phyloP scores from a whole-genome alignment of 1,140 invertebrate species.

The Vanessa atalanta region DNA sequence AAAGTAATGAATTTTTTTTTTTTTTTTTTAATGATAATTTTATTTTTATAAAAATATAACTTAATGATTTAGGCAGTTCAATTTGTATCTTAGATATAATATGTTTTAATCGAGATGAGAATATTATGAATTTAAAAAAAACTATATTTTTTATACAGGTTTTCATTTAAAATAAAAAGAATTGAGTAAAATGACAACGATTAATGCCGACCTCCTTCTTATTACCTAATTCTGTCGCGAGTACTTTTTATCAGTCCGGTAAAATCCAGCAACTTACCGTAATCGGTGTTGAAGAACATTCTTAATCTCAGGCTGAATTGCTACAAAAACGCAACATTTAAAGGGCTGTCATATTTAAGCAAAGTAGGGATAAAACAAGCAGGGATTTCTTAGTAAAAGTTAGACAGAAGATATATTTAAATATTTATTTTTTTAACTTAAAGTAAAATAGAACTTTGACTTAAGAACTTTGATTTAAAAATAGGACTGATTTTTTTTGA shows the following conservation, averaged over 20 bases:
- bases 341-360: slow-evolving; percentile 25
- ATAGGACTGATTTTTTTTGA: neutral
- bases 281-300: slow-evolving; percentile 24
- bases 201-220: slow-evolving; percentile 19
- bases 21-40: too few species aligned
- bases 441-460: too few species aligned
- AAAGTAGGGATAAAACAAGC: slow-evolving; percentile 11
- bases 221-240: slow-evolving; percentile 17
- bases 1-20: too few species aligned
- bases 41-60: too few species aligned
- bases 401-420: neutral
- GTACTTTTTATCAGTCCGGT: neutral
- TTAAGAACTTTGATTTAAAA: neutral
- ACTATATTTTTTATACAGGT: too few species aligned
- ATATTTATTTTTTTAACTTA: too few species aligned
- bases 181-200: slow-evolving; percentile 26
- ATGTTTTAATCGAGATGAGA: too few species aligned
- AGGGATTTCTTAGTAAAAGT: slow-evolving; percentile 12
- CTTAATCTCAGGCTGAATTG: slow-evolving; percentile 23
- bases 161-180: neutral
- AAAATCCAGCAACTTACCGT: slow-evolving; percentile 17
- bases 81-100: too few species aligned
- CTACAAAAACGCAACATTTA: slow-evolving; percentile 15
- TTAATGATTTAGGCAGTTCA: too few species aligned
- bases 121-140: too few species aligned